Percentiles rank a stretch among this genome's conserved stretches.
Evolutionary conservation across 2,888 invertebrate species (phyloP).

Genomic region (Microplitis manilae): DNA sequence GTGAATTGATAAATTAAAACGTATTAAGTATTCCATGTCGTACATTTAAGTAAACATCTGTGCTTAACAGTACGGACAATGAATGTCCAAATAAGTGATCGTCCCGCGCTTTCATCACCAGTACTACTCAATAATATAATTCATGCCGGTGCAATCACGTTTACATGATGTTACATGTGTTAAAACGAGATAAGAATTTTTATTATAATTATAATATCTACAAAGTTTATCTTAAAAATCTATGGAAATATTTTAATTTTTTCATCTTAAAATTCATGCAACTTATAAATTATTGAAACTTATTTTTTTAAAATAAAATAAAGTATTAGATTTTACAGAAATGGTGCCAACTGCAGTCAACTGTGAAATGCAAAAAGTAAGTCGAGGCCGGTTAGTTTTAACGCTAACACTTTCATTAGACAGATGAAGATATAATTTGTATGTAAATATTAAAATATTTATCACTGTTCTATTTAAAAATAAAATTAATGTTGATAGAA

Average conservation of each 20-base stretch:
- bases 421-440: constrained; percentile 27
- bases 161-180: constrained; percentile 47
- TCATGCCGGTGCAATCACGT: constrained; percentile 40
- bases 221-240: neutral
- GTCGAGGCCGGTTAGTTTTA: constrained; percentile 55
- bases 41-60: constrained; percentile 29
- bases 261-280: neutral
- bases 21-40: constrained; percentile 28
- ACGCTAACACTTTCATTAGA: constrained; percentile 55
- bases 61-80: constrained; percentile 27
- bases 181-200: constrained; percentile 41
- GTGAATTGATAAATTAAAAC: constrained; percentile 25
- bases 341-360: constrained; percentile 34
- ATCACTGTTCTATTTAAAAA: neutral
- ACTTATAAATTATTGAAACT: neutral
- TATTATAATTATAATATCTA: constrained; percentile 18
- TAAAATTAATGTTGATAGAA: neutral
- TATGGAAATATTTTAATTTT: constrained; percentile 8
- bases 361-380: constrained; percentile 56
- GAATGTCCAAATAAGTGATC: constrained; percentile 40
- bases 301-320: neutral
- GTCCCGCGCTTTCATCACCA: constrained; percentile 37
- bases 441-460: constrained; percentile 11
- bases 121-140: constrained; percentile 18
- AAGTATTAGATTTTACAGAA: neutral